A percentile compares a stretch with the other conserved stretches of the same genome.
Evolutionary conservation across 1,140 invertebrate genomes (phyloP).

Genomic region (Caenorhabditis tropicalis): DNA sequence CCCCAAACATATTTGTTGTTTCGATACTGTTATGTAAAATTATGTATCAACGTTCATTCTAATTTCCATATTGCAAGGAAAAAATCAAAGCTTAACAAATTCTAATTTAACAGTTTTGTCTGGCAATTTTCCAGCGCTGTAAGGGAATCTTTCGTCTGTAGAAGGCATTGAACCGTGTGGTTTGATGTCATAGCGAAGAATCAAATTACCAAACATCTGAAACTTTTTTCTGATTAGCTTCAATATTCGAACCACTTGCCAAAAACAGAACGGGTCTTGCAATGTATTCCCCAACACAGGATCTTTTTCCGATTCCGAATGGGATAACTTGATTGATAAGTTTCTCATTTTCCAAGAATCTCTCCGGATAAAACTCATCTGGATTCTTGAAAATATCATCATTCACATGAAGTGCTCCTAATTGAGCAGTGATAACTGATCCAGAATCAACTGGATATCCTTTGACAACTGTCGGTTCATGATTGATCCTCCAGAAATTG

Average conservation of each 20-base stretch:
- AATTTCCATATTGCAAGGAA: too few relatives aligned
- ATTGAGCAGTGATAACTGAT: conserved; percentile 42
- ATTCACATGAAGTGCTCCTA: conserved; percentile 51
- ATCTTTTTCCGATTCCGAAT: conserved; percentile 56
- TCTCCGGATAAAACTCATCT: conserved; percentile 50
- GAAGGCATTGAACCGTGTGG: conserved; percentile 10
- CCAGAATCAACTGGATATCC: conserved; percentile 45
- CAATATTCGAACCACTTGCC: neutral
- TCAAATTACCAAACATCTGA: conserved; percentile 6
- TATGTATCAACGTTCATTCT: too few relatives aligned
- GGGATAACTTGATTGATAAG: conserved; percentile 54
- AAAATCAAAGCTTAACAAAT: neutral
- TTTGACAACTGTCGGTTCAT: conserved; percentile 45
- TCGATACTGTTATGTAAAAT: too few relatives aligned
- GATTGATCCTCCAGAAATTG: conserved; percentile 44
- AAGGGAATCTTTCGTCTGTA: neutral
- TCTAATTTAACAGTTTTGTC: neutral
- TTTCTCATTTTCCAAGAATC: conserved; percentile 51
- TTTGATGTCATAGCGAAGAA: neutral
- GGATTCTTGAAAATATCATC: conserved; percentile 46
- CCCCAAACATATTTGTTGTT: too few relatives aligned
- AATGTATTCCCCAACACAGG: conserved; percentile 52
- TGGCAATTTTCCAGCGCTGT: neutral
- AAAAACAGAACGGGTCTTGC: conserved; percentile 52
- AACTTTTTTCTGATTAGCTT: neutral